phyloP scores from a whole-genome alignment of 2,113 vertebrate species.

The Willisornis vidua region DNA sequence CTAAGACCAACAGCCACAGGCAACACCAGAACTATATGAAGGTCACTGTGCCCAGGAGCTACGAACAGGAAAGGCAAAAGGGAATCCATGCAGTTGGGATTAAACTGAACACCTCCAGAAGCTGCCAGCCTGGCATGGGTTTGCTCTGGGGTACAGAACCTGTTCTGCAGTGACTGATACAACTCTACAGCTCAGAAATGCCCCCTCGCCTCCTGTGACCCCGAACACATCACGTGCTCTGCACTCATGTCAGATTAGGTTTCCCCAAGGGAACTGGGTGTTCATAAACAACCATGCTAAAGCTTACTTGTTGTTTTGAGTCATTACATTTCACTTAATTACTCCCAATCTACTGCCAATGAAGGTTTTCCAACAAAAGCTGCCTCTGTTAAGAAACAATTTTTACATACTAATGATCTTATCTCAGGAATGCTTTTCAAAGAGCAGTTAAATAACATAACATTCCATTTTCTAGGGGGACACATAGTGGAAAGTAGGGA shows the following conservation, averaged over 20 bases:
- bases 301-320: neutral
- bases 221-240: neutral
- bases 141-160: neutral
- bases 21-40: neutral
- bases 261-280: neutral
- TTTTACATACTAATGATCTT: neutral
- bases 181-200: rapidly evolving
- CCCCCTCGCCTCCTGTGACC: neutral
- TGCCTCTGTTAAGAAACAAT: neutral
- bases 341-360: neutral
- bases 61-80: rapidly evolving
- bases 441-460: neutral
- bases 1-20: rapidly evolving
- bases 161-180: neutral
- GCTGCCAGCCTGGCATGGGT: neutral
- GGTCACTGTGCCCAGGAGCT: neutral
- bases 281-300: neutral
- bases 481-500: neutral
- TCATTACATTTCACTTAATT: slow-evolving; percentile 27
- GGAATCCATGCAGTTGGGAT: rapidly evolving
- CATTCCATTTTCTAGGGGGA: neutral
- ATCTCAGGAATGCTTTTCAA: neutral
- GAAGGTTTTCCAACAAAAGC: slow-evolving; percentile 20
- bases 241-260: rapidly evolving
- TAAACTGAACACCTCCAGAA: neutral